Base-by-base conservation (phyloP, 1,140 invertebrate genomes). In the Batillaria attramentaria region DNA sequence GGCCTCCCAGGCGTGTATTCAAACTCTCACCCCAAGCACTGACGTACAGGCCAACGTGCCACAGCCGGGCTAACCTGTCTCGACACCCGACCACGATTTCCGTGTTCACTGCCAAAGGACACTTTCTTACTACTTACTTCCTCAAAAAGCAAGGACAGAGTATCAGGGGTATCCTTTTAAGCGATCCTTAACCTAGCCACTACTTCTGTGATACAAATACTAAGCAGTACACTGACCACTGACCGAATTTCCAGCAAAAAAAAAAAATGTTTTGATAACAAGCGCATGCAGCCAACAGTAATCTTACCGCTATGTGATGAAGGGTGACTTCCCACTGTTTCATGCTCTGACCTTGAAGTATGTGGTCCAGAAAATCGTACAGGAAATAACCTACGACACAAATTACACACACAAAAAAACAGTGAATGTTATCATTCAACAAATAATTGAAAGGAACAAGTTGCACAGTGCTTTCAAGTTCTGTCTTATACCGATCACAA, bases 241-340 rank as follows among this genome's bases (percentile, higher is more conserved):
- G 24, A 13, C 13, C 13, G 13, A 13, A 50, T 50, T 50, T 24
- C 24, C 13, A 50, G 46, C 46, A 50, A 24, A 13, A 13, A 50
- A 50, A 50, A 50, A 24, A 50, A 62, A 5, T 62, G 10, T 62
- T 13, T n/a, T 31, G 24, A 1, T 62, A n/a, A n/a, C n/a, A 28
- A 31, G 8, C 24, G n/a, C n/a, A 62, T 10, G n/a, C n/a, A n/a
- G 18, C 50, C n/a, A 54, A n/a, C 50, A 20, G n/a, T 28, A 62
- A 31, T 28, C 73, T n/a, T 75, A 75, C 73, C 37, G 73, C 73
- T 6, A 75, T 18, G 28, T 75, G 73, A 35, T 75, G 73, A 41
- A 39, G 35, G 8, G 31, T 42, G 18, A 75, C 57, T n/a, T 75
- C 73, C 73, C 73, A 75, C 20, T 2, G 6, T 16, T 50, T 37